Base-by-base conservation (phyloP, 2,888 invertebrate genomes). In the Brachycybe producta region DNA sequence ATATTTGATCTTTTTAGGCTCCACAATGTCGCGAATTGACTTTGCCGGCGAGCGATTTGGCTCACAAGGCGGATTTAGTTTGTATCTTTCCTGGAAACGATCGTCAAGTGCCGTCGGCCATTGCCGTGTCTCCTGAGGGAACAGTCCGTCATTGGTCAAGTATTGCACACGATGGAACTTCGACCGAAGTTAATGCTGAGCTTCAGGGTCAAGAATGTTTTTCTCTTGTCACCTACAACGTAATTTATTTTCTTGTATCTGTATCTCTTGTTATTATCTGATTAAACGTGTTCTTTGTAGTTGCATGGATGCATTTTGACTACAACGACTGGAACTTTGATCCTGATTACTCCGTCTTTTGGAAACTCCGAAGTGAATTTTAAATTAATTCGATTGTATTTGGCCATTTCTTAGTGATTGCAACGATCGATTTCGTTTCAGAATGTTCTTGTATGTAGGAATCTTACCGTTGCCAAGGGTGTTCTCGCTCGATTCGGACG, bases 241-340 rank as follows among this genome's bases (percentile, higher is more conserved):
- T 54, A 41, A 41, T 2, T n/a, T 32, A 23, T 43, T 27, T 28
- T 43, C 13, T 28, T 15, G 5, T 17, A 48, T 27, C 7, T 45
- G 21, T 17, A 34, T 15, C 19, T 5, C 7, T 13, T 15, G n/a
- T 44, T 26, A 38, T 45, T 13, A 5, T 23, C 5, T 32, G 5
- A n/a, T 23, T 26, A 43, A 5, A n/a, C 19, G 11, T 43, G n/a
- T 49, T 44, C 27, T 53, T 60, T 80, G 43, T 74, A 80, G 45
- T 75, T 78, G 0, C 73, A 79, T 42, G 86, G 86, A 1, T 82
- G 87, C 61, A 75, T 92, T 57, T 72, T 92, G 43, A 86, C 87
- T 0, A 94, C 92, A 11, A 92, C 92, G 0, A 91, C 92, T 0
- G 87, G 88, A 62, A 87, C 85, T 1, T 74, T 91, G 27, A 79